Conservation (phyloP, 2,113 vertebrate species). For the Prionailurus bengalensis region DNA sequence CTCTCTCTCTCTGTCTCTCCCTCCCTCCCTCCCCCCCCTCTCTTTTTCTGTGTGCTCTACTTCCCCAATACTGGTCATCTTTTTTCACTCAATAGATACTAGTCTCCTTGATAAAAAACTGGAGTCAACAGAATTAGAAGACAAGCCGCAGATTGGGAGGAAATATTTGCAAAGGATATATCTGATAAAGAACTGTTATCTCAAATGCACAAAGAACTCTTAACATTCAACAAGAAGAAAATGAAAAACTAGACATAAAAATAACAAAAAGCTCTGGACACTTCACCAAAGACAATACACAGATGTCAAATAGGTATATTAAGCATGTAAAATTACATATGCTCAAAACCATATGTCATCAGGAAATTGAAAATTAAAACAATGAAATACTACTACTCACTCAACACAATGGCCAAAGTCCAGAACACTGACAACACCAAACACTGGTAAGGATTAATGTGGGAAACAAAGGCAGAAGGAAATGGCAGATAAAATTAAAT, state of each 20-base stretch:
- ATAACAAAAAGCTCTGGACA: background rate
- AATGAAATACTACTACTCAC: background rate
- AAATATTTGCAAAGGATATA: background rate
- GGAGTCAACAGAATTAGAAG: background rate
- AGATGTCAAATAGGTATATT: background rate
- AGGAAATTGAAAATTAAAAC: background rate
- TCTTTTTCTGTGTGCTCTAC: too few species aligned
- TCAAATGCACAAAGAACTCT: background rate
- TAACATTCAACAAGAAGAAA: conserved; percentile 6
- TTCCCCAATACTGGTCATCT: background rate
- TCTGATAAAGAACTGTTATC: background rate
- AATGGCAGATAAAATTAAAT: too few species aligned
- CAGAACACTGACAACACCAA: background rate
- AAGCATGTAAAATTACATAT: background rate
- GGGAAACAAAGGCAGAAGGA: too few species aligned
- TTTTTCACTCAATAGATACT: background rate
- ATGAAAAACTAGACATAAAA: background rate
- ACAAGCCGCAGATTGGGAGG: background rate
- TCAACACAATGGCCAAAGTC: background rate
- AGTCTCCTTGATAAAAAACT: background rate
- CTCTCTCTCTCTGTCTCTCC: background rate
- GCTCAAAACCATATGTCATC: background rate
- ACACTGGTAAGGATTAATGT: background rate
- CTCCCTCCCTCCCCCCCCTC: background rate
- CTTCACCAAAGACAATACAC: background rate